These are phyloP conservation scores for Volucella inanis DNA, from an alignment of 2,888 invertebrate genomes.

Conservation along the genomic window DNA sequence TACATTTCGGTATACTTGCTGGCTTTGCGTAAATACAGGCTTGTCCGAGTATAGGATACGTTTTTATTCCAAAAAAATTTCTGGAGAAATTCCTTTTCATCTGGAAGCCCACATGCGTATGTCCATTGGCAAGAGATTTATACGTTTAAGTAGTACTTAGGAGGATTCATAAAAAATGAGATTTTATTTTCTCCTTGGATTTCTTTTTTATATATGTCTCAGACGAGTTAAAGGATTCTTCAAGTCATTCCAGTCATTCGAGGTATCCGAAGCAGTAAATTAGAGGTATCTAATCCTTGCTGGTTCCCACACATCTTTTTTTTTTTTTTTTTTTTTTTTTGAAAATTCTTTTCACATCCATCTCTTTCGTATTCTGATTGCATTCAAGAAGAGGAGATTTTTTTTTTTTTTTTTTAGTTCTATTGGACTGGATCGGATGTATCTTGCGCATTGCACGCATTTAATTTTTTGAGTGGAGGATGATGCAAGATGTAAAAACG, in stretches of 20 bases:
- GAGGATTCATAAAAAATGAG: conserved; percentile 41
- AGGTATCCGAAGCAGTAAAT: conserved; percentile 58
- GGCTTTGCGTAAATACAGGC: conserved; percentile 46
- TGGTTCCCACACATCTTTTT: conserved; percentile 70
- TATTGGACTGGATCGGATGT: conserved; percentile 33
- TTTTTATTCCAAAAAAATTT: background rate
- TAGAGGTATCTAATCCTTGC: conserved; percentile 74
- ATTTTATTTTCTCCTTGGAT: conserved; percentile 22
- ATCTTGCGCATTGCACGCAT: conserved; percentile 57
- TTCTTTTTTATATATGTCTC: conserved; percentile 21
- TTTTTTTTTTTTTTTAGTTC: conserved; percentile 20
- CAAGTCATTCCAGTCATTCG: conserved; percentile 41
- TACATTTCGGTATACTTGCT: background rate
- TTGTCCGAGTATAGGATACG: conserved; percentile 22
- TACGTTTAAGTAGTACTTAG: conserved; percentile 32
- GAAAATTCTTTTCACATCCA: background rate
- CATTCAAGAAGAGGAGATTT: conserved; percentile 14
- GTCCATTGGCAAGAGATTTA: conserved; percentile 41
- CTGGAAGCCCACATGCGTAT: conserved; percentile 34
- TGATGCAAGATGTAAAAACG: conserved; percentile 34
- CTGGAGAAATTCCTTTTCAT: conserved; percentile 35
- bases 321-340: background rate
- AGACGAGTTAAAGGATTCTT: conserved; percentile 66
- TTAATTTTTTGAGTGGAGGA: conserved; percentile 53
- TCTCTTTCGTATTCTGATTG: conserved; percentile 12